These are phyloP conservation scores for Drosophila prosaltans DNA, from an alignment of 1,140 invertebrate genomes.

Conservation along the genomic window DNA sequence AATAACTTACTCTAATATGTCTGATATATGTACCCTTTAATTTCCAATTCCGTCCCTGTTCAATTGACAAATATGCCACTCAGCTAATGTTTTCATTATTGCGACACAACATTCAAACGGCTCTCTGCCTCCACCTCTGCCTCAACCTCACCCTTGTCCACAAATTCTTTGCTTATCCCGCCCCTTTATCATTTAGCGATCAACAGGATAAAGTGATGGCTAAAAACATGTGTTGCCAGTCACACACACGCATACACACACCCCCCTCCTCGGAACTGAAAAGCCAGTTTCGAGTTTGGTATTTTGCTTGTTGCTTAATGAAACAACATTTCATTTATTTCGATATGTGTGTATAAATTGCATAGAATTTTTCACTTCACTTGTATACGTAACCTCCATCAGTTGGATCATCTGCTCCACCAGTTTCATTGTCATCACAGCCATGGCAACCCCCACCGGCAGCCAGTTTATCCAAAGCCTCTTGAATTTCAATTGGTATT, in stretches of 20 bases:
- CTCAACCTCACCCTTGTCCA: conserved; percentile 16
- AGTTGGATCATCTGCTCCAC: conserved; percentile 59
- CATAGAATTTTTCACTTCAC: conserved; percentile 20
- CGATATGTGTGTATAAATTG: no score
- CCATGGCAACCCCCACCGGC: conserved; percentile 85
- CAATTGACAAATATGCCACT: conserved; percentile 57
- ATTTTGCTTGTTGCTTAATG: conserved; percentile 32
- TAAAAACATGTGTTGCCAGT: conserved; percentile 83
- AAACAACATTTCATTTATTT: background rate
- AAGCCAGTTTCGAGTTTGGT: conserved; percentile 64
- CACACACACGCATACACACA: conserved; percentile 56
- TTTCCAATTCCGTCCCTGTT: conserved; percentile 47
- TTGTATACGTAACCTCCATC: conserved; percentile 59
- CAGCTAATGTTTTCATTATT: conserved; percentile 78
- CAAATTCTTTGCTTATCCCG: conserved; percentile 15
- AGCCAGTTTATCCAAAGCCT: conserved; percentile 90
- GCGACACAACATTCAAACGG: conserved; percentile 35
- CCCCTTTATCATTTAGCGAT: conserved; percentile 41
- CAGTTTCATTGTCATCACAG: conserved; percentile 83
- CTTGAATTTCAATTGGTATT: conserved; percentile 91
- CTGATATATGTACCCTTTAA: background rate
- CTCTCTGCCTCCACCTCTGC: background rate
- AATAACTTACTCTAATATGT: no score
- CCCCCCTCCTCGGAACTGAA: conserved; percentile 9
- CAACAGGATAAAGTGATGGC: conserved; percentile 70